phyloP scores from a whole-genome alignment of 2,113 vertebrate genomes.

The Ciconia stormi region DNA sequence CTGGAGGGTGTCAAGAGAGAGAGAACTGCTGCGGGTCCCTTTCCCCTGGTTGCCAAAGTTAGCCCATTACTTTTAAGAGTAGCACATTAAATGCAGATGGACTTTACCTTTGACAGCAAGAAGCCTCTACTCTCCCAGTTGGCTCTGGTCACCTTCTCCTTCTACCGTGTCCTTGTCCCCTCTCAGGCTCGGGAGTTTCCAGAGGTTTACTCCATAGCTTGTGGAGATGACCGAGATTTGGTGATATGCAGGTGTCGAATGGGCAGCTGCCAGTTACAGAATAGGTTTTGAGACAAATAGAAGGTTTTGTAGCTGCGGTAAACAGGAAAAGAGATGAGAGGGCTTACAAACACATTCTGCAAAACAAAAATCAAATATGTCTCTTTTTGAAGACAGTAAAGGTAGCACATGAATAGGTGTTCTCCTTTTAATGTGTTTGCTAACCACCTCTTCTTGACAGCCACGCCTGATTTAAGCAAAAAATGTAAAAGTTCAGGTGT shows the following conservation, averaged over 20 bases:
- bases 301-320: neutral
- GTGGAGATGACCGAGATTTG: neutral
- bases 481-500: neutral
- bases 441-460: neutral
- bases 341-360: neutral
- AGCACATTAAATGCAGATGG: neutral
- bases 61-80: neutral
- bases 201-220: neutral
- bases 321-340: slow-evolving; percentile 55
- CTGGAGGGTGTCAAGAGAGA: neutral
- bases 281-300: neutral
- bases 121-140: neutral
- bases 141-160: neutral
- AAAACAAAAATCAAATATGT: neutral
- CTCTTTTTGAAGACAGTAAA: neutral
- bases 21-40: neutral
- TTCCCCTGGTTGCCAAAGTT: neutral
- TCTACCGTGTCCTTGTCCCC: neutral
- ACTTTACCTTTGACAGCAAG: slow-evolving; percentile 22
- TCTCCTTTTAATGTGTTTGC: neutral
- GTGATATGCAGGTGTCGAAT: accelerated
- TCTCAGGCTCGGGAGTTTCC: neutral
- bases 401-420: neutral
- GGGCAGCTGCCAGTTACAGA: neutral
- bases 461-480: neutral